phyloP scores from a whole-genome alignment of 2,113 vertebrate species.

The Clinocottus analis region DNA sequence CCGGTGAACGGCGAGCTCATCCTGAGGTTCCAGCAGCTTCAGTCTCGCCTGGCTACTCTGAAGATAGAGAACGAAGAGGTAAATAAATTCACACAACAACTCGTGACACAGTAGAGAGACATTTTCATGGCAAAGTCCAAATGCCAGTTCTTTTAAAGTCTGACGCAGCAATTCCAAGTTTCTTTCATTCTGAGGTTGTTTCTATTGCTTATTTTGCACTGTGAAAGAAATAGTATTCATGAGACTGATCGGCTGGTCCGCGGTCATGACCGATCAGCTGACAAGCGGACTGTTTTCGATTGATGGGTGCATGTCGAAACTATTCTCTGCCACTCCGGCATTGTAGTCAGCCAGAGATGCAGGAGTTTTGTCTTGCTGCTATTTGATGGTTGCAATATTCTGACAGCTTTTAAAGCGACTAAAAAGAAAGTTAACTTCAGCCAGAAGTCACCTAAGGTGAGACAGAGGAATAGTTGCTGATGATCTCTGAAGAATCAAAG shows the following conservation, averaged over 20 bases:
- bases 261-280: background rate
- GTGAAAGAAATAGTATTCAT: no score
- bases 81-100: background rate
- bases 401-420: constrained; percentile 23
- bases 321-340: no score
- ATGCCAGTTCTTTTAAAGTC: background rate
- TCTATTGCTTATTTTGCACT: background rate
- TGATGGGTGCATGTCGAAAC: background rate
- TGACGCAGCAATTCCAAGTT: background rate
- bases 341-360: no score
- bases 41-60: constrained; percentile 94
- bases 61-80: constrained; percentile 99
- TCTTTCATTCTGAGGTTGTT: background rate
- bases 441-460: constrained; percentile 58
- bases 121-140: background rate
- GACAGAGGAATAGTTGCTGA: constrained; percentile 29
- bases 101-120: background rate
- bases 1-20: constrained; percentile 94
- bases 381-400: constrained; percentile 3
- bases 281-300: background rate
- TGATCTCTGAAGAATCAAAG: constrained; percentile 40
- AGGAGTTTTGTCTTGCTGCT: background rate
- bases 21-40: constrained; percentile 95
- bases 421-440: constrained; percentile 58
- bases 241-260: background rate